These are phyloP conservation scores for Hydropsyche tenuis DNA, from an alignment of 1,140 invertebrate species.

Conservation along the genomic window DNA sequence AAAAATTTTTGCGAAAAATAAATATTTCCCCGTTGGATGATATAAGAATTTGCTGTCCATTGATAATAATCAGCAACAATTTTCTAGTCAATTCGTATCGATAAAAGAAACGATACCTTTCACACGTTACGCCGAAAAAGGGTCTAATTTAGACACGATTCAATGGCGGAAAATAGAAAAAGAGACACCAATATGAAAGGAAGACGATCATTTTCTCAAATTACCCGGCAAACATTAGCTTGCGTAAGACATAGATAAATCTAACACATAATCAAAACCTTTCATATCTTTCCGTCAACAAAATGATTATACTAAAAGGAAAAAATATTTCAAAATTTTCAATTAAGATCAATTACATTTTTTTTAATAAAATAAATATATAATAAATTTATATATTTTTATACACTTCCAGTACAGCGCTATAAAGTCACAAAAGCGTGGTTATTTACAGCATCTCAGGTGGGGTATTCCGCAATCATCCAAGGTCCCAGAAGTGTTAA, in stretches of 20 bases:
- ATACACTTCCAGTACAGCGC: too few relatives aligned
- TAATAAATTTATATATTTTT: too few relatives aligned
- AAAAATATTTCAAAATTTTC: too few relatives aligned
- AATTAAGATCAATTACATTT: too few relatives aligned
- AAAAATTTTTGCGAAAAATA: too few relatives aligned
- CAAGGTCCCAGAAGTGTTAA: slow-evolving; percentile 26
- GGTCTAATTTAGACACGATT: slow-evolving; percentile 20
- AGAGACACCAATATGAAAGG: neutral
- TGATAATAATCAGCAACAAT: slow-evolving; percentile 10
- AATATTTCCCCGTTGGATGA: too few relatives aligned
- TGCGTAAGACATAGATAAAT: too few relatives aligned
- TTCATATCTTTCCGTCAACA: too few relatives aligned
- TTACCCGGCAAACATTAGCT: too few relatives aligned
- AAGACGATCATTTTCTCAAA: neutral
- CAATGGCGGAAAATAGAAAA: neutral
- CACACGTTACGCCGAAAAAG: neutral
- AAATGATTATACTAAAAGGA: too few relatives aligned
- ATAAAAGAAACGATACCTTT: neutral
- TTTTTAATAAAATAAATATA: too few relatives aligned
- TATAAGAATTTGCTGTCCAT: neutral
- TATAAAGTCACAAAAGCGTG: neutral
- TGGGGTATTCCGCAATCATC: neutral
- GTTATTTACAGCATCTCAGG: neutral
- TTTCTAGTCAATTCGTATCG: slow-evolving; percentile 11
- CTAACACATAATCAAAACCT: too few relatives aligned